These are phyloP conservation scores for Alligator mississippiensis DNA, from an alignment of 2,113 vertebrate genomes.

Conservation along the genomic window DNA sequence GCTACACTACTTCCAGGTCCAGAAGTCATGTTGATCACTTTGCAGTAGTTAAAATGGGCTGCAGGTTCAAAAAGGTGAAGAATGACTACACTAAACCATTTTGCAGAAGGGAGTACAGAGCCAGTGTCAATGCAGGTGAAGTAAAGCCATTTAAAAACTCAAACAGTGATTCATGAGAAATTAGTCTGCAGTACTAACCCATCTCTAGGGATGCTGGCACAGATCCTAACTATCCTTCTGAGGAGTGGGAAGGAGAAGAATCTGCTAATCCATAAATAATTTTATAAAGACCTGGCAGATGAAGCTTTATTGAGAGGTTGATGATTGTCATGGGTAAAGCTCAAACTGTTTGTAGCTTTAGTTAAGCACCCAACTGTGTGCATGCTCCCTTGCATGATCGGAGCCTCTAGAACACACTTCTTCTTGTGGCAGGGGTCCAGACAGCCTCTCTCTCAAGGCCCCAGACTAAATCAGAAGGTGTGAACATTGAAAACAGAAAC, in stretches of 20 bases:
- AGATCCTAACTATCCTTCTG: slow-evolving; percentile 7
- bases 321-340: slow-evolving; percentile 21
- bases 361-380: background rate
- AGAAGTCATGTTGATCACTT: no score
- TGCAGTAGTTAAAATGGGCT: no score
- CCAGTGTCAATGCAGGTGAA: slow-evolving; percentile 9
- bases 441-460: background rate
- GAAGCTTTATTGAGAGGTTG: background rate
- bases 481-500: background rate
- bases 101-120: background rate
- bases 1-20: no score
- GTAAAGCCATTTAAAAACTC: slow-evolving; percentile 16
- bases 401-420: background rate
- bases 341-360: background rate
- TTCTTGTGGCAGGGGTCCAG: background rate
- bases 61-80: no score
- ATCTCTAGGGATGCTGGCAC: background rate
- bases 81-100: no score
- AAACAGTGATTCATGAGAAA: slow-evolving; percentile 35
- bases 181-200: slow-evolving; percentile 16
- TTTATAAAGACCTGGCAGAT: slow-evolving; percentile 12
- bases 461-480: background rate
- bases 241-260: slow-evolving; percentile 24
- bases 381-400: background rate
- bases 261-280: slow-evolving; percentile 17